Conservation (phyloP, 2,797 vertebrate species). For the Anguilla pacifica region DNA sequence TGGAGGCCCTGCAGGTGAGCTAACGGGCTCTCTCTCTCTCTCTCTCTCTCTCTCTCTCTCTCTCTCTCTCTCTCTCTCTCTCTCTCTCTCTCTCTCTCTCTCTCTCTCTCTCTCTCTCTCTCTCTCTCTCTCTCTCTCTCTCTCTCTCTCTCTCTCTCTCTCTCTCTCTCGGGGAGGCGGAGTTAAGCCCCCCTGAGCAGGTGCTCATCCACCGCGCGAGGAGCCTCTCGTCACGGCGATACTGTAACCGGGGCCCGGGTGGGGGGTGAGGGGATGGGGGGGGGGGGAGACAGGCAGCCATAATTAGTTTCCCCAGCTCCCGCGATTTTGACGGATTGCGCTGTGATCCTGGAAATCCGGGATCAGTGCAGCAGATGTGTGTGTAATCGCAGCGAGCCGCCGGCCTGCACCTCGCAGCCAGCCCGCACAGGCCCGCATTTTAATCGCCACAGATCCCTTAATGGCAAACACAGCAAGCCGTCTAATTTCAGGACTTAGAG, state of each 20-base stretch:
- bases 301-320: slow-evolving; percentile 56
- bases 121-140: neutral
- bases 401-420: slow-evolving; percentile 50
- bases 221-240: neutral
- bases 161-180: neutral
- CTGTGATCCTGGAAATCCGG: slow-evolving; percentile 74
- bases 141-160: neutral
- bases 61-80: no score
- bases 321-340: slow-evolving; percentile 35
- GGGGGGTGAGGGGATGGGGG: neutral
- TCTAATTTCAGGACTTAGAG: slow-evolving; percentile 68
- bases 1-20: neutral
- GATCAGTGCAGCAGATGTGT: slow-evolving; percentile 69
- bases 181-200: neutral
- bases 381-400: slow-evolving; percentile 66
- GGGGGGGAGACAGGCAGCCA: neutral
- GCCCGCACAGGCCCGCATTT: slow-evolving; percentile 34
- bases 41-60: no score
- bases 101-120: no score
- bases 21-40: neutral
- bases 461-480: slow-evolving; percentile 67
- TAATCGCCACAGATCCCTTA: slow-evolving; percentile 69
- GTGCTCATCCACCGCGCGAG: neutral
- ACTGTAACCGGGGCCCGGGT: neutral
- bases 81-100: no score